Percentiles rank a stretch among this genome's conserved stretches.
phyloP scores from a whole-genome alignment of 2,888 invertebrate species.

The Deilephila elpenor region DNA sequence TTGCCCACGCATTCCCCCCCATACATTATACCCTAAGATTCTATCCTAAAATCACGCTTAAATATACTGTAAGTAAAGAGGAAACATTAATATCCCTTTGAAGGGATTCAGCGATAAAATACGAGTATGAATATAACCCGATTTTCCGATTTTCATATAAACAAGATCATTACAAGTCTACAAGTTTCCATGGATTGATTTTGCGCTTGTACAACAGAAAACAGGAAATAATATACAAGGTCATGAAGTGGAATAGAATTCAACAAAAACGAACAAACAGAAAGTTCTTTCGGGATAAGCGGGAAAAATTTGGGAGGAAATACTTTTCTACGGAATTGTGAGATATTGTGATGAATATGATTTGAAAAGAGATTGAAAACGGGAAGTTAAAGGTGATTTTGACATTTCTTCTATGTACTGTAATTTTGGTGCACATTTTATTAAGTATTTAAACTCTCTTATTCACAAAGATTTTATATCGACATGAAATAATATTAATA shows the following conservation, averaged over 20 bases:
- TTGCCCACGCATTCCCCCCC: background rate
- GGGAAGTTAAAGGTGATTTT: too few species aligned
- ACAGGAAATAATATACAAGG: slow-evolving; percentile 4
- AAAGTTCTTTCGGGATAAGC: background rate
- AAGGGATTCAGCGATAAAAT: background rate
- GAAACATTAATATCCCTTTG: background rate
- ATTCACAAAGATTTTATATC: too few species aligned
- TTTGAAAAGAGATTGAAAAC: too few species aligned
- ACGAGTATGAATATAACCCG: background rate
- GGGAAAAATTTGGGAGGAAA: background rate
- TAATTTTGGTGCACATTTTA: too few species aligned
- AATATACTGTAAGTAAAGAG: background rate
- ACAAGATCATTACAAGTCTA: background rate
- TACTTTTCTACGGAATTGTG: background rate
- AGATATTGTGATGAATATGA: too few species aligned
- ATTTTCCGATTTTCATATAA: slow-evolving; percentile 12
- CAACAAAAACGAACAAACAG: background rate
- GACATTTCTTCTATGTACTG: too few species aligned
- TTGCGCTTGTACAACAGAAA: background rate
- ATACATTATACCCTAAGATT: background rate
- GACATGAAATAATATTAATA: too few species aligned
- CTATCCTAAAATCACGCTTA: background rate
- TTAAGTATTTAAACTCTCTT: too few species aligned
- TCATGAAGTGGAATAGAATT: background rate
- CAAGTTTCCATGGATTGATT: background rate